Conservation (phyloP, 2,113 vertebrate species). For the Lepisosteus osseus region DNA sequence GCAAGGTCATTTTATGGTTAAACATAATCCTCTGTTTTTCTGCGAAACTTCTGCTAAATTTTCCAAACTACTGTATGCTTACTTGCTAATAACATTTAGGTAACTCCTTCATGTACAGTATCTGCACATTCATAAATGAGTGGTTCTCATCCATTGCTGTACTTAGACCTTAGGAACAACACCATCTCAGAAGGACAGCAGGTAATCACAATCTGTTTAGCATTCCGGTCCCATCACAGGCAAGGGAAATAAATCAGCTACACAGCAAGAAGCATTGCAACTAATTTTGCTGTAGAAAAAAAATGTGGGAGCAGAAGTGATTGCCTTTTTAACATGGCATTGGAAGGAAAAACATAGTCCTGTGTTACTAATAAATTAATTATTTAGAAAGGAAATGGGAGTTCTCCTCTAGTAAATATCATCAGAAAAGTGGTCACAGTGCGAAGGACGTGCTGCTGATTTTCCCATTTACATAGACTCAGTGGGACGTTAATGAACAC, state of each 20-base stretch:
- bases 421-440: conserved; percentile 72
- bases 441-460: conserved; percentile 77
- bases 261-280: conserved; percentile 70
- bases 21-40: no score
- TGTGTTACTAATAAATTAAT: conserved; percentile 83
- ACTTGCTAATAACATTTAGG: no score
- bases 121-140: no score
- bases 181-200: conserved; percentile 72
- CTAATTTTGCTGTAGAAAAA: conserved; percentile 77
- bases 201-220: conserved; percentile 74
- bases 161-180: conserved; percentile 64
- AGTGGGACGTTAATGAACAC: conserved; percentile 86
- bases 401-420: conserved; percentile 59
- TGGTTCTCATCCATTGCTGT: background rate
- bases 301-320: conserved; percentile 28
- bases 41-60: no score
- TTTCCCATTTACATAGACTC: conserved; percentile 81
- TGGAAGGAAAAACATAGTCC: conserved; percentile 66
- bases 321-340: conserved; percentile 84
- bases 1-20: no score
- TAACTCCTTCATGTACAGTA: no score
- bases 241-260: conserved; percentile 71
- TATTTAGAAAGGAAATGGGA: conserved; percentile 62
- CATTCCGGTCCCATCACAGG: conserved; percentile 71
- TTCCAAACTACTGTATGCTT: no score